Conservation (phyloP, 1,140 invertebrate species). For the Drosophila ambigua region DNA sequence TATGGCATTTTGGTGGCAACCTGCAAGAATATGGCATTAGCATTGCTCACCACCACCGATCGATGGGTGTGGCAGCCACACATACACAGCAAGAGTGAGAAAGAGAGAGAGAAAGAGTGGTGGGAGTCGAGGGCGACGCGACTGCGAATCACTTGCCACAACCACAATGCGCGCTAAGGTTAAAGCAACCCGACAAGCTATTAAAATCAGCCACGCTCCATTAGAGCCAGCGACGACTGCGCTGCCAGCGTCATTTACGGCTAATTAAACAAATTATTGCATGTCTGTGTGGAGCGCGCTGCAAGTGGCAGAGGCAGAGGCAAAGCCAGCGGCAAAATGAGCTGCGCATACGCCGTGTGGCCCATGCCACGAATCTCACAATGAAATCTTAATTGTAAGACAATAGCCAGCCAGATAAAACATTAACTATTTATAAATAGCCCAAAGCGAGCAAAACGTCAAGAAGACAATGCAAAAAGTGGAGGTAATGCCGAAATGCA, state of each 20-base stretch:
- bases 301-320: conserved; percentile 57
- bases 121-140: not conserved
- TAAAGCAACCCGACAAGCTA: conserved; percentile 68
- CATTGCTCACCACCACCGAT: conserved; percentile 24
- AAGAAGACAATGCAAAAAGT: conserved; percentile 57
- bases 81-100: no score
- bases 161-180: conserved; percentile 52
- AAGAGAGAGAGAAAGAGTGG: not conserved
- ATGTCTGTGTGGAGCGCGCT: conserved; percentile 33
- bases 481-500: conserved; percentile 44
- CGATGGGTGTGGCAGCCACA: conserved; percentile 44
- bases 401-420: conserved; percentile 52
- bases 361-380: conserved; percentile 64
- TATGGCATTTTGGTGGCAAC: conserved; percentile 55
- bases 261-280: conserved; percentile 81
- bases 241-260: conserved; percentile 74
- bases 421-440: conserved; percentile 71
- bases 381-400: conserved; percentile 78
- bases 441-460: conserved; percentile 55
- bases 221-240: conserved; percentile 53
- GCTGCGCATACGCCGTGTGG: conserved; percentile 67
- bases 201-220: conserved; percentile 79
- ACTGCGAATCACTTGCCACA: conserved; percentile 70
- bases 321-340: conserved; percentile 39
- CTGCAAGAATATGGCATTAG: conserved; percentile 60